Evolutionary conservation across 1,140 invertebrate species (phyloP).

Genomic region (Tachypleus tridentatus): DNA sequence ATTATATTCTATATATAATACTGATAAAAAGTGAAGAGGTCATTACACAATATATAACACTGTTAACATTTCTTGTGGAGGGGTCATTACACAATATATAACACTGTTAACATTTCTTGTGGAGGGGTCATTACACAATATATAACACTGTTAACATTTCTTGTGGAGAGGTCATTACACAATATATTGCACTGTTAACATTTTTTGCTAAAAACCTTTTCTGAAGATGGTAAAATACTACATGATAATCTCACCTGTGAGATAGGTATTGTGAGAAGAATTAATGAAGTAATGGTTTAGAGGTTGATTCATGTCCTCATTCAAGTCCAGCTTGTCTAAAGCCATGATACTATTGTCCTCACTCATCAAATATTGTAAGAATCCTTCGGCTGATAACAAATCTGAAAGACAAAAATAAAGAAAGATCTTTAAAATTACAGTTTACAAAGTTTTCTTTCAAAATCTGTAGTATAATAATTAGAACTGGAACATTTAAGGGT

Average conservation of each 20-base stretch:
- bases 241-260: slow-evolving; percentile 43
- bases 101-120: no score
- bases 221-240: neutral
- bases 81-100: no score
- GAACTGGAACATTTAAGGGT: no score
- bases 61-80: no score
- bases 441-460: neutral
- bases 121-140: no score
- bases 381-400: slow-evolving; percentile 75
- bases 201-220: neutral
- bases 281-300: slow-evolving; percentile 96
- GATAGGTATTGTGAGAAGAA: slow-evolving; percentile 95
- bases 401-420: slow-evolving; percentile 23
- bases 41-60: no score
- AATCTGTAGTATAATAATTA: no score
- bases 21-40: no score
- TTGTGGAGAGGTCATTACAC: no score
- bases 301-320: slow-evolving; percentile 91
- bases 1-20: no score
- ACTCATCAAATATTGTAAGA: slow-evolving; percentile 86
- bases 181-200: no score
- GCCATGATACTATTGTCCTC: slow-evolving; percentile 90
- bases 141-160: no score
- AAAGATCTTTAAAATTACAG: neutral
- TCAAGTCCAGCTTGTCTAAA: slow-evolving; percentile 72